Percentiles rank a stretch among this genome's conserved stretches.
Conservation (phyloP, 2,797 vertebrate species). For the Pipistrellus nathusii region DNA sequence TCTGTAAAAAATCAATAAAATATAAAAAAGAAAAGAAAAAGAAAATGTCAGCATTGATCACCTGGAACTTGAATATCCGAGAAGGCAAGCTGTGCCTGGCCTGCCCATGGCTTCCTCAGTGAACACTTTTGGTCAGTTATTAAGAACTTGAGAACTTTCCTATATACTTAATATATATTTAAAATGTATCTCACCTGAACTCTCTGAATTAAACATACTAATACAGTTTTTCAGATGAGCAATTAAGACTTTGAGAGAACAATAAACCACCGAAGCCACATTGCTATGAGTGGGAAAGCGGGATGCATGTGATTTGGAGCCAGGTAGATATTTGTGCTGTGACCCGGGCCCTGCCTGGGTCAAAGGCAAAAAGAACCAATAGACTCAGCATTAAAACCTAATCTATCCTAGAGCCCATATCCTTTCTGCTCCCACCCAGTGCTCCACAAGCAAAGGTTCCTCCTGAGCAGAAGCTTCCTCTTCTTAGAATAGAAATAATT, state of each 20-base stretch:
- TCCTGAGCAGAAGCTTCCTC: neutral
- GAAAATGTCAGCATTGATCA: neutral
- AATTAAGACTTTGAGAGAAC: neutral
- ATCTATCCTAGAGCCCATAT: neutral
- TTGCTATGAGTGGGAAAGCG: neutral
- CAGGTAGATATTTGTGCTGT: neutral
- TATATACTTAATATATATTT: neutral
- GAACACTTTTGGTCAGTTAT: neutral
- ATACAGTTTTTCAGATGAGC: neutral
- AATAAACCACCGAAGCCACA: neutral
- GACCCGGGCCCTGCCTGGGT: neutral
- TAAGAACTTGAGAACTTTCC: neutral
- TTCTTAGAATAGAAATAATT: neutral
- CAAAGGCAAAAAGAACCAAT: neutral
- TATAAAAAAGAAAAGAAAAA: too few relatives aligned
- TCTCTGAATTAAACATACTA: neutral
- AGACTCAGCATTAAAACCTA: neutral
- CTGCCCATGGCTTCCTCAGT: neutral
- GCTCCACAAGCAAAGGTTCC: neutral
- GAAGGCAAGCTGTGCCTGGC: neutral
- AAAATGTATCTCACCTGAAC: constrained; percentile 14
- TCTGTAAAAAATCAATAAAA: too few relatives aligned
- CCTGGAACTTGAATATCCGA: neutral
- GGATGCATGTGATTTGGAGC: neutral
- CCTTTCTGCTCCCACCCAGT: neutral